phyloP scores from a whole-genome alignment of 1,140 invertebrate species.

The Brachionus angularis region DNA sequence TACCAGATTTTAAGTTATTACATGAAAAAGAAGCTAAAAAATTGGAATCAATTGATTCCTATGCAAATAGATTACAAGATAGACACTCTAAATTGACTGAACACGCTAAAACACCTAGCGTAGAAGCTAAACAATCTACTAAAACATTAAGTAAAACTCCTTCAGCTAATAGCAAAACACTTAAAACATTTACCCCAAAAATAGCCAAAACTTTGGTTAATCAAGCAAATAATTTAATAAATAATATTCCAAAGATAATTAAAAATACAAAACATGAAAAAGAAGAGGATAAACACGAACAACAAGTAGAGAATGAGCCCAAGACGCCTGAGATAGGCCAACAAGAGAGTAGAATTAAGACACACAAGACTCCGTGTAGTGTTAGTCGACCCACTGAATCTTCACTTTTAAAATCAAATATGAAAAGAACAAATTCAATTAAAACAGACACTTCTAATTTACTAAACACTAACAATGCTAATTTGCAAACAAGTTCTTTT shows the following conservation, averaged over 20 bases:
- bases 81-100: not conserved
- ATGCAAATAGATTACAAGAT: not conserved
- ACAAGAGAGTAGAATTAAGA: not conserved
- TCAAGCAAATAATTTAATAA: not conserved
- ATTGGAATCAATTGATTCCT: slow-evolving; percentile 9
- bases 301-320: not conserved
- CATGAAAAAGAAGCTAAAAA: slow-evolving; percentile 35
- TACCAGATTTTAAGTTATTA: not conserved
- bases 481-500: not conserved
- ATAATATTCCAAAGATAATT: not conserved
- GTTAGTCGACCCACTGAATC: slow-evolving; percentile 3
- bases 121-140: not conserved
- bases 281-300: not conserved
- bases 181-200: slow-evolving; percentile 7
- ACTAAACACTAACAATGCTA: not conserved
- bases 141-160: not conserved
- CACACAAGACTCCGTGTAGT: not conserved
- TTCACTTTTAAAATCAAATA: not conserved
- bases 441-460: too few species aligned
- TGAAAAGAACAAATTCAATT: not conserved
- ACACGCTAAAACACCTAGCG: not conserved
- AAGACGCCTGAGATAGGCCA: not conserved
- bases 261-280: not conserved
- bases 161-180: not conserved
- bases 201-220: slow-evolving; percentile 4